Percentiles rank a stretch among this genome's conserved stretches.
phyloP scores from a whole-genome alignment of 2,113 vertebrate species.

The Eolophus roseicapilla region DNA sequence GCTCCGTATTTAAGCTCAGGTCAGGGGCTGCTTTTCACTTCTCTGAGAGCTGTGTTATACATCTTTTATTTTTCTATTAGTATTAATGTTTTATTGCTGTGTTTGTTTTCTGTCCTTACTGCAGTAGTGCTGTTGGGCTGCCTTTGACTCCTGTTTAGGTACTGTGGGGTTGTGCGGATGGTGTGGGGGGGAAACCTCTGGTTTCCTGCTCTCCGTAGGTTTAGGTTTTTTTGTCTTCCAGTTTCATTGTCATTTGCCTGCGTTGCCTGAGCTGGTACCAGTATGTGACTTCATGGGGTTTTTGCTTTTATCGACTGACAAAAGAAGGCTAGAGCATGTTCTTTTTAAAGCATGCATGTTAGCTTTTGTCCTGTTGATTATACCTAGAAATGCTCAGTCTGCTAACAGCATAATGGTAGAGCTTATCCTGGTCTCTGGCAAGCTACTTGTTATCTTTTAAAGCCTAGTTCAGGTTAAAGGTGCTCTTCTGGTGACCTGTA shows the following conservation, averaged over 20 bases:
- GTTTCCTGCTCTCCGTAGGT: accelerated
- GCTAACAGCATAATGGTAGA: neutral
- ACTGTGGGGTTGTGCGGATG: neutral
- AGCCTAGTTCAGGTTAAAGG: neutral
- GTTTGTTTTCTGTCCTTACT: accelerated
- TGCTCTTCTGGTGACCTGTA: too few species aligned
- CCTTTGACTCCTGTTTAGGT: accelerated
- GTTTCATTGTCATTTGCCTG: accelerated
- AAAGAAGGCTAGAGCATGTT: neutral
- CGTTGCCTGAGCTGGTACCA: neutral
- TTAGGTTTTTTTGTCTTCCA: accelerated
- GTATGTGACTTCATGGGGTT: neutral
- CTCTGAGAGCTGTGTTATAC: neutral
- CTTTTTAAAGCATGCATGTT: neutral
- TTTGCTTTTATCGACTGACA: neutral
- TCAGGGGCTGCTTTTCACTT: neutral
- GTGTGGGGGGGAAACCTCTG: neutral
- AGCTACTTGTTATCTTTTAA: neutral
- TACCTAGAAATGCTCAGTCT: neutral
- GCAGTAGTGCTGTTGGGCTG: accelerated
- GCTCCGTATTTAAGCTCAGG: neutral
- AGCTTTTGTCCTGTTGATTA: neutral
- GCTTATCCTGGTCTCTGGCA: neutral
- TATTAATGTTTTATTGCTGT: accelerated
- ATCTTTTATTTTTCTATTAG: neutral